These are phyloP conservation scores for Beris chalybata DNA, from an alignment of 2,888 invertebrate species.

Conservation along the genomic window DNA sequence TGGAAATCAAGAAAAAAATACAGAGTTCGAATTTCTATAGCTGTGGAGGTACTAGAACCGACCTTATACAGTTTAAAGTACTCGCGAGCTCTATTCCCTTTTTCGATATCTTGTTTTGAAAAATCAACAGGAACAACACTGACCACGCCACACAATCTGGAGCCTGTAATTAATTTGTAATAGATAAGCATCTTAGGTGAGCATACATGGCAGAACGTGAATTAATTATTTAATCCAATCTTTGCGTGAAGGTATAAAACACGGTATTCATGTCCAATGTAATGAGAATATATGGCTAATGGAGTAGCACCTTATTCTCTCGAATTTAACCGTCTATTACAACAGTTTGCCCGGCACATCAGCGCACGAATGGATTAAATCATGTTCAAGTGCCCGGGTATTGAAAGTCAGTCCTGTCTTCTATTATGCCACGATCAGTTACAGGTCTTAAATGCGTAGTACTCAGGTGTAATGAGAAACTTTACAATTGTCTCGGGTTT, in stretches of 20 bases:
- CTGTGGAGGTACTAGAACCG: too few species aligned
- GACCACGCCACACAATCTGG: too few species aligned
- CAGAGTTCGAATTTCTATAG: too few species aligned
- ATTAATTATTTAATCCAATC: constrained; percentile 44
- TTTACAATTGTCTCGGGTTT: neutral
- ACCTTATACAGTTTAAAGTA: too few species aligned
- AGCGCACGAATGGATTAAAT: neutral
- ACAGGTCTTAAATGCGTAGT: constrained; percentile 4
- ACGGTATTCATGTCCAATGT: constrained; percentile 44
- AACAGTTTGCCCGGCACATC: neutral
- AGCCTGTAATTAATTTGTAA: constrained; percentile 28
- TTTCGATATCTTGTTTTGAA: too few species aligned
- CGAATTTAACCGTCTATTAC: neutral
- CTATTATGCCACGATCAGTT: constrained; percentile 15
- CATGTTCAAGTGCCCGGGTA: constrained; percentile 1
- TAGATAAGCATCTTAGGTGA: constrained; percentile 24
- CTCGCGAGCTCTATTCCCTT: too few species aligned
- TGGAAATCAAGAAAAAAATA: too few species aligned
- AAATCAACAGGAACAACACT: too few species aligned
- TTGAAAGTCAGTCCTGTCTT: constrained; percentile 19
- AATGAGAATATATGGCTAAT: constrained; percentile 39
- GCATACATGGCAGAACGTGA: constrained; percentile 34
- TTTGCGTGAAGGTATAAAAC: constrained; percentile 45
- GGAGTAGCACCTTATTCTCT: constrained; percentile 31
- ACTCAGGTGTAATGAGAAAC: constrained; percentile 15